A percentile compares a stretch with the other conserved stretches of the same genome.
phyloP scores from a whole-genome alignment of 2,113 vertebrate genomes.

The Fregata magnificens region DNA sequence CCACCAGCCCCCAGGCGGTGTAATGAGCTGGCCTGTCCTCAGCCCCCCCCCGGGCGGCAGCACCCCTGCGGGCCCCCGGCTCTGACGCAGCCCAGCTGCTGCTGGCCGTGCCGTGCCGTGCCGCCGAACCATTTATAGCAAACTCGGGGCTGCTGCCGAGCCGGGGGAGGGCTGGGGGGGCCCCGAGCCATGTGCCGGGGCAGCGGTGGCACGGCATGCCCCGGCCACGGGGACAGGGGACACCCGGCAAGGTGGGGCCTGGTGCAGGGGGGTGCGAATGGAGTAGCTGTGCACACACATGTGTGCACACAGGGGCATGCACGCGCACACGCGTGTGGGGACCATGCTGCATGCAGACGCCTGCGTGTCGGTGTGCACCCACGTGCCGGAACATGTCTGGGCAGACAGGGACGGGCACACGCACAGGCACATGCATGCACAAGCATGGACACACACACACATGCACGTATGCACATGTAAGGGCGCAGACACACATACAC shows the following conservation, averaged over 20 bases:
- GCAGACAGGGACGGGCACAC: too few species aligned
- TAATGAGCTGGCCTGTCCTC: neutral
- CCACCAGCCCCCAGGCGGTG: neutral
- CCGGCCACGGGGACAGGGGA: neutral
- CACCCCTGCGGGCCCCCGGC: neutral
- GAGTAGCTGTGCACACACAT: fast-evolving
- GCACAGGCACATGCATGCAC: too few species aligned
- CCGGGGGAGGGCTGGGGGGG: neutral
- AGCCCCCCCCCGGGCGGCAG: neutral
- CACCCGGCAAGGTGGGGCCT: neutral
- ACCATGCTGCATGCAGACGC: fast-evolving
- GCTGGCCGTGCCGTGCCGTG: neutral
- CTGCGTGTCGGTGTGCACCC: neutral
- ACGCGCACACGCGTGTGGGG: too few species aligned
- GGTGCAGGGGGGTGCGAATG: neutral
- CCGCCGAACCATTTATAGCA: neutral
- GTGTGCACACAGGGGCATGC: neutral
- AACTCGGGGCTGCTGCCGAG: neutral
- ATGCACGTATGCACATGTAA: too few species aligned
- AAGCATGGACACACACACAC: neutral
- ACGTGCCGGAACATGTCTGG: fast-evolving
- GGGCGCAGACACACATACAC: too few species aligned
- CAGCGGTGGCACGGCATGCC: neutral
- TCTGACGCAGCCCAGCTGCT: neutral
- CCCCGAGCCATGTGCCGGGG: neutral